Percentiles rank a stretch among this genome's conserved stretches.
Evolutionary conservation across 1,140 invertebrate genomes (phyloP).

Genomic region (Forficula auricularia): DNA sequence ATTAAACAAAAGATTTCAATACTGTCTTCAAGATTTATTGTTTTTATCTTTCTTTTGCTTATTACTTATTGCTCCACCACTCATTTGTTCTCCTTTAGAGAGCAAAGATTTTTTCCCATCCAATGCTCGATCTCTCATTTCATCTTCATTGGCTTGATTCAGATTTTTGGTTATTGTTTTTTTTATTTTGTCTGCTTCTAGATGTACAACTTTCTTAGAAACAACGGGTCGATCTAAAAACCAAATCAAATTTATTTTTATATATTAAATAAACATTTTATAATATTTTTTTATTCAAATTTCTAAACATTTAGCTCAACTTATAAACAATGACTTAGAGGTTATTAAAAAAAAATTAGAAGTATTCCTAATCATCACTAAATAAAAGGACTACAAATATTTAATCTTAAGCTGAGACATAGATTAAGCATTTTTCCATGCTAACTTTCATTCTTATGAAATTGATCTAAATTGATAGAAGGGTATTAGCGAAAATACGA

Average conservation of each 20-base stretch:
- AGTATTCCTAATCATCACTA: too few species aligned
- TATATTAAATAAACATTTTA: too few species aligned
- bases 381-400: too few species aligned
- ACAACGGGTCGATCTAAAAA: constrained; percentile 38
- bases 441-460: too few species aligned
- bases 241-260: constrained; percentile 11
- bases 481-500: too few species aligned
- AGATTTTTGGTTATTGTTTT: constrained; percentile 40
- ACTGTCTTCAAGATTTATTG: background rate
- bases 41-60: constrained; percentile 1
- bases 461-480: too few species aligned
- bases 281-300: background rate
- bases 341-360: constrained; percentile 1
- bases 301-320: background rate
- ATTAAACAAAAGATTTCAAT: background rate
- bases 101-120: constrained; percentile 27
- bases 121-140: constrained; percentile 34
- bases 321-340: background rate
- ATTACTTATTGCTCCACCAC: constrained; percentile 6
- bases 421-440: too few species aligned
- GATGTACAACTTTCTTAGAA: constrained; percentile 37
- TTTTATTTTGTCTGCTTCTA: constrained; percentile 39
- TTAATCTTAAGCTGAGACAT: too few species aligned
- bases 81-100: constrained; percentile 19
- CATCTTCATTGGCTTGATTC: constrained; percentile 39